A percentile compares a stretch with the other conserved stretches of the same genome.
Conservation (phyloP, 1,140 invertebrate species). For the Argopecten irradians region DNA sequence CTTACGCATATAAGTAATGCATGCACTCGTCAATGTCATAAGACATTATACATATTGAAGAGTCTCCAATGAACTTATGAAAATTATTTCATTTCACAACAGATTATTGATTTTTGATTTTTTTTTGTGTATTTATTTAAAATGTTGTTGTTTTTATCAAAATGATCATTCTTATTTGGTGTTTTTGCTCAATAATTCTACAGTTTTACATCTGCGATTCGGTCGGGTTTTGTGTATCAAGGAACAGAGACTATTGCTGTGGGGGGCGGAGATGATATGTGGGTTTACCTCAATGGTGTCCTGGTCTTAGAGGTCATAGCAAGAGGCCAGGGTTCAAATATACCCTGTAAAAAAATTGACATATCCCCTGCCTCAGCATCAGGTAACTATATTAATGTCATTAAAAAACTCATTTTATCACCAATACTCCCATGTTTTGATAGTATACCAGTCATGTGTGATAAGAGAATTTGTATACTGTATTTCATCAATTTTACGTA, state of each 20-base stretch:
- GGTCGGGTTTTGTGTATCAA: constrained; percentile 57
- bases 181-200: too few species aligned
- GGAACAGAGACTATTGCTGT: constrained; percentile 55
- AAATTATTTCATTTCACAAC: neutral
- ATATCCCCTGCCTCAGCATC: constrained; percentile 46
- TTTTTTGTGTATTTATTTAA: neutral
- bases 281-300: constrained; percentile 59
- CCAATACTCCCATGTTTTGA: too few species aligned
- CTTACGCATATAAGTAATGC: too few species aligned
- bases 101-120: neutral
- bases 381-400: constrained; percentile 40
- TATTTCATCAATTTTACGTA: too few species aligned
- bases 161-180: too few species aligned
- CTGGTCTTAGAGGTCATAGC: constrained; percentile 54
- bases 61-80: too few species aligned
- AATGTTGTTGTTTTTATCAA: too few species aligned
- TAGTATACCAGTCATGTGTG: too few species aligned
- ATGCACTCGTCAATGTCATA: too few species aligned
- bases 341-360: constrained; percentile 57
- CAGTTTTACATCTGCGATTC: constrained; percentile 60
- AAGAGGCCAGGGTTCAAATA: constrained; percentile 34
- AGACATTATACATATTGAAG: too few species aligned
- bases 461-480: too few species aligned
- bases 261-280: constrained; percentile 62
- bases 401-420: neutral